These are phyloP conservation scores for Gymnoscopelus braueri DNA, from an alignment of 2,797 vertebrate species.

Conservation along the genomic window DNA sequence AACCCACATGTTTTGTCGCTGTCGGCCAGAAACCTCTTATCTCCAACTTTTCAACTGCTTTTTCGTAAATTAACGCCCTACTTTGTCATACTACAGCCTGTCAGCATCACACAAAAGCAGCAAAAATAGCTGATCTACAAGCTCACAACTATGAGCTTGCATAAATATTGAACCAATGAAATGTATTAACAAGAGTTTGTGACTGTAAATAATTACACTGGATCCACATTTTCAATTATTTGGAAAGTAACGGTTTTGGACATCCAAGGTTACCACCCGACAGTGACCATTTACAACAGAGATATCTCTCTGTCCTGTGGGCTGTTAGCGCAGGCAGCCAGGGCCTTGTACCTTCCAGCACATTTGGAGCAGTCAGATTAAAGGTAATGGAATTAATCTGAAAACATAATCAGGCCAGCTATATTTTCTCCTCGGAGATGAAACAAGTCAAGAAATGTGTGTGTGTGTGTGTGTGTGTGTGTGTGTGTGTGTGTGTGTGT, in stretches of 20 bases:
- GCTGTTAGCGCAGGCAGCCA: slow-evolving; percentile 49
- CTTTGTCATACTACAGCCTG: too few relatives aligned
- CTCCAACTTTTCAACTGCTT: too few relatives aligned
- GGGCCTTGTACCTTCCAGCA: slow-evolving; percentile 22
- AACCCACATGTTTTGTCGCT: slow-evolving; percentile 43
- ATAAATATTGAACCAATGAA: too few relatives aligned
- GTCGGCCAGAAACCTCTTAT: too few relatives aligned
- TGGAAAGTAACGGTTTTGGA: not conserved
- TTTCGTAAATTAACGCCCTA: too few relatives aligned
- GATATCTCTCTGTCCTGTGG: slow-evolving; percentile 55
- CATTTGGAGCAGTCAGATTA: slow-evolving; percentile 51
- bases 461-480: too few relatives aligned
- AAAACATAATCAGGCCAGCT: slow-evolving; percentile 51
- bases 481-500: too few relatives aligned
- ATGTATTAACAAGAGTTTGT: not conserved
- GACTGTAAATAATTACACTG: not conserved
- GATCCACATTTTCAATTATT: not conserved
- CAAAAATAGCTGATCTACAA: too few relatives aligned
- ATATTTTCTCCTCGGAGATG: not conserved
- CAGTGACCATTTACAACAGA: slow-evolving; percentile 9
- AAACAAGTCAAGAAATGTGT: slow-evolving; percentile 39
- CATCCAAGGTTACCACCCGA: not conserved
- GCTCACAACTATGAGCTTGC: too few relatives aligned
- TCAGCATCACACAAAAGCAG: too few relatives aligned
- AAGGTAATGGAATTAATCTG: slow-evolving; percentile 54